phyloP scores from a whole-genome alignment of 2,797 vertebrate species.

The Lagorchestes hirsutus region DNA sequence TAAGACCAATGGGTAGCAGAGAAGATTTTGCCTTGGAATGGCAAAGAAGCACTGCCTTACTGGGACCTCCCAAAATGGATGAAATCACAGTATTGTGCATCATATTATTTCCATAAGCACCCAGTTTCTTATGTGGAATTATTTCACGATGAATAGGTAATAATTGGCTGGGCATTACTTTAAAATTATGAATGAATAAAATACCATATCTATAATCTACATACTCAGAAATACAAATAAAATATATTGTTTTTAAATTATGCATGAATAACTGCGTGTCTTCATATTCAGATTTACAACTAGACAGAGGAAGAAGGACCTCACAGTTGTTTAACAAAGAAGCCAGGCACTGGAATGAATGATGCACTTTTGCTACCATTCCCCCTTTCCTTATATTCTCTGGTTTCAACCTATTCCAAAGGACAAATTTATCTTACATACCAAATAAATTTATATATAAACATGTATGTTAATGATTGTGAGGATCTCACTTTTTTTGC shows the following conservation, averaged over 20 bases:
- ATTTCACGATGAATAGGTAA: neutral
- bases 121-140: neutral
- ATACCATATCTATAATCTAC: constrained; percentile 43
- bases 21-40: neutral
- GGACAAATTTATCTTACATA: neutral
- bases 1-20: neutral
- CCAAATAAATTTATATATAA: neutral
- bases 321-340: neutral
- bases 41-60: neutral
- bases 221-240: constrained; percentile 3
- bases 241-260: constrained; percentile 46
- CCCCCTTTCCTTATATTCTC: neutral
- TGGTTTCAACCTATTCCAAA: neutral
- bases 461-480: neutral
- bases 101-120: neutral
- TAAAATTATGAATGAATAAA: constrained; percentile 42
- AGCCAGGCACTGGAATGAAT: neutral
- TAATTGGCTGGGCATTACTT: neutral
- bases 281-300: constrained; percentile 11
- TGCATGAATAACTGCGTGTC: constrained; percentile 40
- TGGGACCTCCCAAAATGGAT: neutral
- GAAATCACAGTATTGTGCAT: neutral
- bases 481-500: neutral
- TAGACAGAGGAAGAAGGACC: neutral
- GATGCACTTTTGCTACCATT: neutral